These are phyloP conservation scores for Drosophila albomicans DNA, from an alignment of 1,140 invertebrate species.

Conservation along the genomic window DNA sequence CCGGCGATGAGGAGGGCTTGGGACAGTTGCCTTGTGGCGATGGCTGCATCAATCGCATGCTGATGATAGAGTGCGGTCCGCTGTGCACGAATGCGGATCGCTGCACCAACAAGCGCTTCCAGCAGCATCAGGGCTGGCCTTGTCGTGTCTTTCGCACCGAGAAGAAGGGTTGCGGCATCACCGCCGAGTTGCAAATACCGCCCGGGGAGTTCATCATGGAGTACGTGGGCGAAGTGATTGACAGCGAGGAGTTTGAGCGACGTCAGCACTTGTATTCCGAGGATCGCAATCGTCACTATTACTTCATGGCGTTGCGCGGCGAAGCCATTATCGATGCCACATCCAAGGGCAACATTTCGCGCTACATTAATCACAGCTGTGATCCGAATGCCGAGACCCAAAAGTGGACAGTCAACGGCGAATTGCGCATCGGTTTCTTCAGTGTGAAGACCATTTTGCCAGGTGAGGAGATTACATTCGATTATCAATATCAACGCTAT, in stretches of 20 bases:
- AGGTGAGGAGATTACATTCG: constrained; percentile 98
- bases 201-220: constrained; percentile 98
- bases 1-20: constrained; percentile 88
- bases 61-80: constrained; percentile 99
- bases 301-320: constrained; percentile 98
- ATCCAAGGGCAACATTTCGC: constrained; percentile 95
- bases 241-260: constrained; percentile 94
- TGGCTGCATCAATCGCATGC: constrained; percentile 97
- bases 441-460: constrained; percentile 91
- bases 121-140: constrained; percentile 93
- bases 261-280: constrained; percentile 96
- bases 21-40: constrained; percentile 96
- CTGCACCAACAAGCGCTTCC: constrained; percentile 98
- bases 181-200: constrained; percentile 90
- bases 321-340: constrained; percentile 99
- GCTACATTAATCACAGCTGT: constrained; percentile 99
- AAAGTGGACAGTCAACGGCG: constrained; percentile 99
- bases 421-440: constrained; percentile 98
- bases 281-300: constrained; percentile 97
- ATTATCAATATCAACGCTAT: constrained; percentile 99
- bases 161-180: constrained; percentile 97
- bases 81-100: constrained; percentile 94
- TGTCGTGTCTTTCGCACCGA: constrained; percentile 96
- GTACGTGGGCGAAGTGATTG: constrained; percentile 98
- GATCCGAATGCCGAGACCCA: constrained; percentile 99